Conservation (phyloP, 30 jellyfish, hydroid and myxozoan genomes). For the Aurelia aurita region DNA sequence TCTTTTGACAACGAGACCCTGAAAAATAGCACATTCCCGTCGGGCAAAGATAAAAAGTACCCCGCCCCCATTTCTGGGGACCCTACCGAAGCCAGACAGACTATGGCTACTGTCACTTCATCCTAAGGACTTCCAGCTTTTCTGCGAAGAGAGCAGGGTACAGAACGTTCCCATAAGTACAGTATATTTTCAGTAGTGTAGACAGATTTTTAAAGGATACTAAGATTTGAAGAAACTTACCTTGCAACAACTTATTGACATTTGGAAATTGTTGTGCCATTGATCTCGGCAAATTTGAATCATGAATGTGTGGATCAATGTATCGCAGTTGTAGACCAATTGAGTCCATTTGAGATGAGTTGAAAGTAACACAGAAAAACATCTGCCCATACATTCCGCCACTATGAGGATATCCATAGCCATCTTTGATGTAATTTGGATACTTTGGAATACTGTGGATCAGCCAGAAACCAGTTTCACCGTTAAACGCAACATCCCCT, state of each 20-base stretch:
- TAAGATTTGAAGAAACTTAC: background rate
- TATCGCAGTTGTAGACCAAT: slow-evolving; percentile 88
- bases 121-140: too few relatives aligned
- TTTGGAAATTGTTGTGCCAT: slow-evolving; percentile 79
- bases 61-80: too few relatives aligned
- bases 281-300: slow-evolving; percentile 72
- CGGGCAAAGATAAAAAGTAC: too few relatives aligned
- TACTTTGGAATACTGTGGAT: slow-evolving; percentile 87
- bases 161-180: too few relatives aligned
- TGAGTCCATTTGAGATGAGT: slow-evolving; percentile 76
- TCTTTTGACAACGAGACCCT: too few relatives aligned
- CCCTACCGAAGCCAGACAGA: too few relatives aligned
- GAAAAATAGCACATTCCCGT: too few relatives aligned
- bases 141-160: too few relatives aligned
- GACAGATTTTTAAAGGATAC: too few relatives aligned
- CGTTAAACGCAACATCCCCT: slow-evolving; percentile 88
- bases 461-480: slow-evolving; percentile 90
- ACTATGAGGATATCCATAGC: slow-evolving; percentile 83
- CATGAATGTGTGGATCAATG: slow-evolving; percentile 89
- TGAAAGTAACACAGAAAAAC: slow-evolving; percentile 90
- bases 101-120: too few relatives aligned
- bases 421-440: slow-evolving; percentile 70
- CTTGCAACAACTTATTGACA: slow-evolving; percentile 61
- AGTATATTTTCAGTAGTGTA: too few relatives aligned
- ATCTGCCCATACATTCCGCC: slow-evolving; percentile 90